Evolutionary conservation across 1,140 invertebrate genomes (phyloP), one percentile per base, ranked within the genome.

Genomic region (Caerostris extrusa): DNA sequence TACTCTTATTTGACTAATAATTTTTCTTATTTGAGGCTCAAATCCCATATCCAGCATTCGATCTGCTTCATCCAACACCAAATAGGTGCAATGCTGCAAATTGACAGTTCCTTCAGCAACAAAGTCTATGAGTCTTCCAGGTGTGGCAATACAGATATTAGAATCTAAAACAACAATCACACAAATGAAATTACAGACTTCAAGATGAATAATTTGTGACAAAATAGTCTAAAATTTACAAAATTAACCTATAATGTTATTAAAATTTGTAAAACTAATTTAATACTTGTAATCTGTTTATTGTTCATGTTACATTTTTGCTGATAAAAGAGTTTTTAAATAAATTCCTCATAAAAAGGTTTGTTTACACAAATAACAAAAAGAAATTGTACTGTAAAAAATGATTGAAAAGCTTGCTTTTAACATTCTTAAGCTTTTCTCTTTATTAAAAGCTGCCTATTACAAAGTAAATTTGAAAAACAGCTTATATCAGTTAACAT

Each of bases 11-110:
- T 99, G 98, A 95, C 98, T 98, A 34, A 99, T 98, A 95, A 99
- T 99, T 95, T 98, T 97, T 95, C 99, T 97, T 95, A 99, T 99
- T 96, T 99, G 99, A 1, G 99, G 98, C 96, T 99, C 99, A 96
- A 99, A 99, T 96, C 99, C 99, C 99, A 99, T 99, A 96, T 99
- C 99, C 96, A 99, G 97, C 99, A 99, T 99, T 95, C 99, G 97
- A 95, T 97, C 97, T 93, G 97, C 97, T 95, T 97, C 97, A 95
- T 97, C 97, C 57, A 97, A 95, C 67, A 97, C 97, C 71, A 97
- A 95, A 94, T 96, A 97, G 95, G 98, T 99, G 95, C 98, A 98
- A 69, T 98, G 97, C 69, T 97, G 97, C 19, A 99, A 96, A 96
- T 98, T 99, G 0, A 98, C 99, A 77, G 97, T 98, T 4, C 98